Base-by-base conservation (phyloP, 1,140 invertebrate species). In the Oncopodura yosiiana region DNA sequence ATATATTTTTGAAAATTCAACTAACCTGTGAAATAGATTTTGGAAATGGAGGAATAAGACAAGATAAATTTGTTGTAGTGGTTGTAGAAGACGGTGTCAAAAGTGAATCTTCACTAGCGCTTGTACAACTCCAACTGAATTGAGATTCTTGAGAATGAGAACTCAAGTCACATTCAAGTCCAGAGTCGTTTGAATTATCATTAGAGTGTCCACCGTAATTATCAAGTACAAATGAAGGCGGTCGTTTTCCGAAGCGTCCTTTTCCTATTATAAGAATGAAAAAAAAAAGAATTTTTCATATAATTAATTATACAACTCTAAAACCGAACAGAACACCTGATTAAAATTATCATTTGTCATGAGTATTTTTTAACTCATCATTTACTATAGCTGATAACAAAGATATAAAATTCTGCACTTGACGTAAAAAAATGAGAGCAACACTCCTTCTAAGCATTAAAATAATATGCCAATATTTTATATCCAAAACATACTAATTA, bases 241-340 rank as follows among this genome's bases (percentile, higher is more conserved):
- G 55, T 45, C 62, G 21, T 30, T 64, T 64, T 24, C 62, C 62
- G 42, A 54, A 64, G 5, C 54, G 43, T 41, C 62, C 62, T 54
- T 64, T 64, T 9, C 62, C 62, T 64, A n/a, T 34, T 34, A 34
- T 9, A 34, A 8, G 8, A 34, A 34, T 9, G 6, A 34, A 9
- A 34, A 34, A 34, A 34, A 8, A 9, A 34, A n/a, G 6, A 34
- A 34, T 9, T 9, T n/a, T n/a, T 34, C 8, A 34, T 34, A 34
- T 34, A 34, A 34, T 34, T 34, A 34, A 34, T 9, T 34, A 34
- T 34, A 34, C 8, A 9, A 9, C 8, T 9, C 8, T 34, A 34
- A 34, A 34, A 34, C 30, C n/a, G n/a, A n/a, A n/a, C n/a, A n/a
- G n/a, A n/a, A n/a, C n/a, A n/a, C n/a, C n/a, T n/a, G n/a, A n/a